Conservation (phyloP, 2,888 invertebrate species). For the Chelonus formosanus region DNA sequence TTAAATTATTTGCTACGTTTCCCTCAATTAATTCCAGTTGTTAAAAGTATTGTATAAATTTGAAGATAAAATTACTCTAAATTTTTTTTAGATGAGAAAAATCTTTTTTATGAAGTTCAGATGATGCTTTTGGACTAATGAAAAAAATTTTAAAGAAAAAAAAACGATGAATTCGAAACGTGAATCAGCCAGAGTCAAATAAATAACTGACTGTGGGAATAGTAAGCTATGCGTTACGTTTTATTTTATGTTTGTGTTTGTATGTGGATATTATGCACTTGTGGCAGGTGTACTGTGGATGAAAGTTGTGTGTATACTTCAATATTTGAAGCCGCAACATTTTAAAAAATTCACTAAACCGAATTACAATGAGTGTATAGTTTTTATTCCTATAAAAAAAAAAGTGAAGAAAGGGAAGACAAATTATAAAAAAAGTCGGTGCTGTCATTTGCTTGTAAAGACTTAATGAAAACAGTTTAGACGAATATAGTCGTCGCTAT, state of each 20-base stretch:
- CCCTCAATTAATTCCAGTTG: too few relatives aligned
- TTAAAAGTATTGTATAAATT: too few relatives aligned
- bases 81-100: too few relatives aligned
- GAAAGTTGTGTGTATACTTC: too few relatives aligned
- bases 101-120: too few relatives aligned
- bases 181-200: conserved; percentile 8
- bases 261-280: not conserved
- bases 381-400: too few relatives aligned
- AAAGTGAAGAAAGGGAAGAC: not conserved
- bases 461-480: conserved; percentile 6
- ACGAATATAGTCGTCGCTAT: conserved; percentile 52
- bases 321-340: too few relatives aligned
- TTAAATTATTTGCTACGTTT: too few relatives aligned
- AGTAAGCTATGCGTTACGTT: not conserved
- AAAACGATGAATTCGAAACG: conserved; percentile 20
- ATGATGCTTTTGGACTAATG: conserved; percentile 34
- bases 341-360: too few relatives aligned
- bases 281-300: too few relatives aligned
- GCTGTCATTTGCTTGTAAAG: not conserved
- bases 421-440: conserved; percentile 4
- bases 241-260: conserved; percentile 1
- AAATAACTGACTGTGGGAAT: not conserved
- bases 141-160: conserved; percentile 32
- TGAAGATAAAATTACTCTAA: too few relatives aligned
- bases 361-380: too few relatives aligned